Conservation (phyloP, 2,113 vertebrate species). For the Cranoglanis bouderius region DNA sequence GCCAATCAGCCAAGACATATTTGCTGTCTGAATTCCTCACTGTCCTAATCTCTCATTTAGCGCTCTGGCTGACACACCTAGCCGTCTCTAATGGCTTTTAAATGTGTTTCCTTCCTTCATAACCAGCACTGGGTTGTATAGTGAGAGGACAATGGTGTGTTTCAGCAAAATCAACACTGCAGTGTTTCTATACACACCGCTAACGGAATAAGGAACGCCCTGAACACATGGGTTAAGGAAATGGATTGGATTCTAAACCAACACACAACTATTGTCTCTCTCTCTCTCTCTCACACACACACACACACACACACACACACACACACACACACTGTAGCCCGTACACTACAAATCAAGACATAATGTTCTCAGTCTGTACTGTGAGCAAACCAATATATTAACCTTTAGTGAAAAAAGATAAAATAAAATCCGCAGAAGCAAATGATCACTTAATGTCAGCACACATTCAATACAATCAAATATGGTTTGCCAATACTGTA, state of each 20-base stretch:
- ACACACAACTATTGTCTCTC: background rate
- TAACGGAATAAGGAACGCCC: background rate
- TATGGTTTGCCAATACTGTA: no score
- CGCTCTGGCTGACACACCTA: background rate
- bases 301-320: background rate
- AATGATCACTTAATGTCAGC: no score
- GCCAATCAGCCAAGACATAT: no score
- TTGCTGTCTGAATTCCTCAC: background rate
- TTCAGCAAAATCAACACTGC: constrained; percentile 18
- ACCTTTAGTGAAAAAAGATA: no score
- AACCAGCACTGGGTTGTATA: background rate
- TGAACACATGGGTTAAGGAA: background rate
- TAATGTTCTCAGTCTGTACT: background rate
- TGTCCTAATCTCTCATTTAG: background rate
- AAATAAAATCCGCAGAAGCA: no score
- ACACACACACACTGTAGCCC: background rate
- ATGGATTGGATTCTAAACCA: background rate
- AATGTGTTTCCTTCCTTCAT: constrained; percentile 19
- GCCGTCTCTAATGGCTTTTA: background rate
- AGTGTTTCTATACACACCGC: background rate
- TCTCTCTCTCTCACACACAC: background rate
- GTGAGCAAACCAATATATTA: background rate
- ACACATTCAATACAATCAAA: no score
- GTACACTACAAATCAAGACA: background rate
- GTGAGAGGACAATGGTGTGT: constrained; percentile 1